Conservation (phyloP, 2,888 invertebrate species). For the Tiliacea aurago region DNA sequence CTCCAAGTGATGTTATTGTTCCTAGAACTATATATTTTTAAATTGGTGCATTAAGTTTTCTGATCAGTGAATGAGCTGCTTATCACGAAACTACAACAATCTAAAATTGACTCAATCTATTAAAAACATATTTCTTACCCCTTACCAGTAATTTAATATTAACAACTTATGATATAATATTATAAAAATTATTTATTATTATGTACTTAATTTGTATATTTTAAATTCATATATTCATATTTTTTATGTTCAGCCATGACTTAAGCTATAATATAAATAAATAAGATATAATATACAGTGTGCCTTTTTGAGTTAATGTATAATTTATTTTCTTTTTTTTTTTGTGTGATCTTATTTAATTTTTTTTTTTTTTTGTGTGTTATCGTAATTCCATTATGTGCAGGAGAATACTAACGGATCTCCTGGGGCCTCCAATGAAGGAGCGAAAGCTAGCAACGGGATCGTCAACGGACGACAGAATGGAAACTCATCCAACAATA, state of each 20-base stretch:
- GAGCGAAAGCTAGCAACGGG: slow-evolving; percentile 66
- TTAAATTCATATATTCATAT: background rate
- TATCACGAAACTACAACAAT: background rate
- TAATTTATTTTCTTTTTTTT: background rate
- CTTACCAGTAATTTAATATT: background rate
- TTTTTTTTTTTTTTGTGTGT: background rate
- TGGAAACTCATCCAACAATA: slow-evolving; percentile 70
- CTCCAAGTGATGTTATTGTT: background rate
- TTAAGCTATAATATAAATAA: too few species aligned
- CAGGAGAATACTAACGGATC: slow-evolving; percentile 73
- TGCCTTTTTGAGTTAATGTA: slow-evolving; percentile 6
- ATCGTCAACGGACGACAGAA: slow-evolving; percentile 51
- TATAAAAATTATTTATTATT: background rate
- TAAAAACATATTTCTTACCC: background rate
- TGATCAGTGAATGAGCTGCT: background rate
- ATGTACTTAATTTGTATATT: slow-evolving; percentile 6
- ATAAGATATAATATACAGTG: slow-evolving; percentile 4
- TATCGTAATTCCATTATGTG: background rate
- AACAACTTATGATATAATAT: background rate
- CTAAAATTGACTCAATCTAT: background rate
- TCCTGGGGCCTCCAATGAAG: slow-evolving; percentile 69
- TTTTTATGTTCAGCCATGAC: background rate
- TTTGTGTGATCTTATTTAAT: background rate
- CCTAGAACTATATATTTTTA: background rate
- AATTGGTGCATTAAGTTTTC: background rate